Conservation (phyloP, 2,113 vertebrate species). For the Tringa solitaria region DNA sequence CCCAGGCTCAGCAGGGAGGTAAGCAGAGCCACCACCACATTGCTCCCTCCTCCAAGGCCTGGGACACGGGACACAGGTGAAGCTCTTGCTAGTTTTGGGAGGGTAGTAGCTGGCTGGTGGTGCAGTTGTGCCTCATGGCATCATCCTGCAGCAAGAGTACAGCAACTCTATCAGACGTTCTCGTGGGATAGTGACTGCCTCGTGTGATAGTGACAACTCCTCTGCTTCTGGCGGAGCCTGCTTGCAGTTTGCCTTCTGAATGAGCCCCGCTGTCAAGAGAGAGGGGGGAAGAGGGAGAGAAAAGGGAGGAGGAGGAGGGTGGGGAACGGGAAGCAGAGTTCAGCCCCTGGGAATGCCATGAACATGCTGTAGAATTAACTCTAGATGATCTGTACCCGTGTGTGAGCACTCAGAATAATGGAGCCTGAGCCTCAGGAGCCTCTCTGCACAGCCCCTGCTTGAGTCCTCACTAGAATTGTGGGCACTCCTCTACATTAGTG, state of each 20-base stretch:
- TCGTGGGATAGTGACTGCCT: not conserved
- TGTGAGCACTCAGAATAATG: not conserved
- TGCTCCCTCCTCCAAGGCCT: not conserved
- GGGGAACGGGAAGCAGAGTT: not conserved
- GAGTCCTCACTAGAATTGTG: not conserved
- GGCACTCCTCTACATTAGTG: not conserved
- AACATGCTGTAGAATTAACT: slow-evolving; percentile 21
- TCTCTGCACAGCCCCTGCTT: not conserved
- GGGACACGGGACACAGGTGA: not conserved
- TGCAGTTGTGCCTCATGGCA: not conserved
- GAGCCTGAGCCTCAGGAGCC: not conserved
- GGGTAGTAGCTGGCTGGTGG: not conserved
- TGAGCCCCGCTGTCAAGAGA: not conserved
- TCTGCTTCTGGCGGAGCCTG: not conserved
- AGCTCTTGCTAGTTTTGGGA: not conserved
- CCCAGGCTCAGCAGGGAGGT: not conserved
- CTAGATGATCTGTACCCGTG: not conserved
- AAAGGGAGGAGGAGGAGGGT: not conserved
- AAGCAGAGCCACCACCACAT: not conserved
- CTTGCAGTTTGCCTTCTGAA: slow-evolving; percentile 13
- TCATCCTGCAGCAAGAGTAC: not conserved
- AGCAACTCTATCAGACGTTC: not conserved
- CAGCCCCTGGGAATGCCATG: not conserved
- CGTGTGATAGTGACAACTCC: not conserved
- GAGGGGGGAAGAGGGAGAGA: not conserved